Evolutionary conservation across 2,797 vertebrate genomes (phyloP).

Genomic region (Chrosomus eos): DNA sequence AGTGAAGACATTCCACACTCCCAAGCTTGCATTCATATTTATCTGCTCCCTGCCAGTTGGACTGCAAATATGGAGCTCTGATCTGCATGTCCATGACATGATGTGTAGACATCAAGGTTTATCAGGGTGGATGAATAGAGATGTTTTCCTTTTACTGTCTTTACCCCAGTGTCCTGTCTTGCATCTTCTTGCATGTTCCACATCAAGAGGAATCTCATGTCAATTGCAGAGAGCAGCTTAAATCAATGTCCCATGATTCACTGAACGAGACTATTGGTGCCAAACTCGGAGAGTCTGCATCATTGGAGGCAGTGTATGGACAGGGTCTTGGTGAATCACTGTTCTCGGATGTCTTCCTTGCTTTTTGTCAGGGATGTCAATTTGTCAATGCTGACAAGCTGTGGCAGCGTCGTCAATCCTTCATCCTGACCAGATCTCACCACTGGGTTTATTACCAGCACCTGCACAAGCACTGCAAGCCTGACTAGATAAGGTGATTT

Average conservation of each 20-base stretch:
- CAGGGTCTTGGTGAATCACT: constrained; percentile 71
- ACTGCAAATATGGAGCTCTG: not conserved
- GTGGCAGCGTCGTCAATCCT: constrained; percentile 73
- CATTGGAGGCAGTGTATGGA: constrained; percentile 68
- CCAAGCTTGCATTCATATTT: constrained; percentile 44
- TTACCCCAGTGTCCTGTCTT: constrained; percentile 60
- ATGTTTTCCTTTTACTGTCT: not conserved
- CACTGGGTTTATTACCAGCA: not conserved
- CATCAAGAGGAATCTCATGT: constrained; percentile 54
- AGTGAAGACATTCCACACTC: constrained; percentile 34
- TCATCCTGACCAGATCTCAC: constrained; percentile 61
- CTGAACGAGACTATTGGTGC: constrained; percentile 23
- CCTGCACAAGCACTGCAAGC: not conserved
- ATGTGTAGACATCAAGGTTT: not conserved
- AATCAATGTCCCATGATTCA: constrained; percentile 76
- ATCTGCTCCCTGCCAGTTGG: not conserved
- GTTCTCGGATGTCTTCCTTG: constrained; percentile 81
- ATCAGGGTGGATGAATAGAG: not conserved
- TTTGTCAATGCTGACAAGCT: constrained; percentile 77
- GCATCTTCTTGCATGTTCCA: constrained; percentile 69
- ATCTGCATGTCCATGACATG: not conserved
- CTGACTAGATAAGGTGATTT: not conserved
- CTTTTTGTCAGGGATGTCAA: constrained; percentile 76
- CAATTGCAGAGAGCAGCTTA: constrained; percentile 65
- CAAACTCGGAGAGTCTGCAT: constrained; percentile 67